These are phyloP conservation scores for Bubo scandiacus DNA, from an alignment of 2,113 vertebrate genomes.

Conservation along the genomic window DNA sequence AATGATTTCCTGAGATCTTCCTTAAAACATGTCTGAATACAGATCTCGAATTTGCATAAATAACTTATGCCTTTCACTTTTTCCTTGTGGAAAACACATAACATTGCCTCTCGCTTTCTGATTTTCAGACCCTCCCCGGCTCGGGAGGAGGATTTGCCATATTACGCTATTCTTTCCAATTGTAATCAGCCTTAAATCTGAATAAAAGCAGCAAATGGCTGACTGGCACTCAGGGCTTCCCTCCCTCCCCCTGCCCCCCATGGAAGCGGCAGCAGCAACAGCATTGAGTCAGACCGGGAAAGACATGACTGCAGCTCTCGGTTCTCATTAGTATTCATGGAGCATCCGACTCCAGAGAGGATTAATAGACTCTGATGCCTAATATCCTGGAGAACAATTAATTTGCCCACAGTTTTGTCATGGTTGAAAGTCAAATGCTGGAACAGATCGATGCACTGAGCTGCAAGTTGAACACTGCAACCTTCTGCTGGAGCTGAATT, in stretches of 20 bases:
- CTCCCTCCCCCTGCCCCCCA: constrained; percentile 32
- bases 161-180: constrained; percentile 55
- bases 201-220: constrained; percentile 55
- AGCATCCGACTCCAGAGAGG: constrained; percentile 93
- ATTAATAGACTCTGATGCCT: constrained; percentile 99
- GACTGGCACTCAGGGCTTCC: background rate
- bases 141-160: constrained; percentile 59
- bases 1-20: constrained; percentile 71
- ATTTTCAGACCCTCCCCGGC: constrained; percentile 34
- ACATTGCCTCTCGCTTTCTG: constrained; percentile 23
- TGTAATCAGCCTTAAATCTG: constrained; percentile 61
- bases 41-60: constrained; percentile 76
- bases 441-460: constrained; percentile 98
- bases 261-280: constrained; percentile 26
- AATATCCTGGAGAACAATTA: constrained; percentile 99
- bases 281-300: constrained; percentile 50
- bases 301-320: constrained; percentile 81
- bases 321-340: constrained; percentile 94
- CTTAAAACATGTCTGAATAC: constrained; percentile 65
- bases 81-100: constrained; percentile 53
- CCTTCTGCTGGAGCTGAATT: constrained; percentile 92
- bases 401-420: constrained; percentile 99
- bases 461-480: constrained; percentile 88
- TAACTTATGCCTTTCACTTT: constrained; percentile 65
- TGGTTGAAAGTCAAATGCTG: constrained; percentile 99